phyloP scores from a whole-genome alignment of 2,797 vertebrate species.

The Staurois parvus region DNA sequence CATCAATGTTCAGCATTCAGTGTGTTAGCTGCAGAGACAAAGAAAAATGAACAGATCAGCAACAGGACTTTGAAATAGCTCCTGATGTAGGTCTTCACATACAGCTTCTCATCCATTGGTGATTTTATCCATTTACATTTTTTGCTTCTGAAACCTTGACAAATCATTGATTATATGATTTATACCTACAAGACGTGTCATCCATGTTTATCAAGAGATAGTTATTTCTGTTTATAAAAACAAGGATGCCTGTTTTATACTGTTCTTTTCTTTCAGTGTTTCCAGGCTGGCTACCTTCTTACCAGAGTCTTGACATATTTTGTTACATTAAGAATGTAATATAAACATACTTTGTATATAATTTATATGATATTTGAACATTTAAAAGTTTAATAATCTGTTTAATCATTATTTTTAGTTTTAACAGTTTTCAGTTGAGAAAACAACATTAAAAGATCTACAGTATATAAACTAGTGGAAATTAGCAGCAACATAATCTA shows the following conservation, averaged over 20 bases:
- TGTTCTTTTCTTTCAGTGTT: slow-evolving; percentile 12
- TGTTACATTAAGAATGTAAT: not conserved
- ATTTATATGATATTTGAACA: no score
- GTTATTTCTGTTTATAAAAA: slow-evolving; percentile 18
- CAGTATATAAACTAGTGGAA: no score
- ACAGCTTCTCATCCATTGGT: slow-evolving; percentile 41
- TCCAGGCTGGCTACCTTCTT: not conserved
- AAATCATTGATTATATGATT: slow-evolving; percentile 40
- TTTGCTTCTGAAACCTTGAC: slow-evolving; percentile 43
- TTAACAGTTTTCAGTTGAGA: no score
- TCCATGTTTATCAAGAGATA: slow-evolving; percentile 34
- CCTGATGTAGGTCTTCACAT: slow-evolving; percentile 28
- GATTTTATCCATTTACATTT: slow-evolving; percentile 34
- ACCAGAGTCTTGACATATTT: not conserved
- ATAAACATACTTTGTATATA: no score
- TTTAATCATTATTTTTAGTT: no score
- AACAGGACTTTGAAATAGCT: slow-evolving; percentile 46
- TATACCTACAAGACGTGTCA: slow-evolving; percentile 15
- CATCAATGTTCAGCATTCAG: slow-evolving; percentile 50
- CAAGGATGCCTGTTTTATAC: slow-evolving; percentile 30
- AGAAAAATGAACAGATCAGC: slow-evolving; percentile 41
- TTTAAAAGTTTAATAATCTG: no score
- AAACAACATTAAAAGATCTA: no score
- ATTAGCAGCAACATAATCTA: no score
- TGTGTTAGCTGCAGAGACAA: slow-evolving; percentile 52